Conservation (phyloP, 2,797 vertebrate species). For the Carcharodon carcharias region DNA sequence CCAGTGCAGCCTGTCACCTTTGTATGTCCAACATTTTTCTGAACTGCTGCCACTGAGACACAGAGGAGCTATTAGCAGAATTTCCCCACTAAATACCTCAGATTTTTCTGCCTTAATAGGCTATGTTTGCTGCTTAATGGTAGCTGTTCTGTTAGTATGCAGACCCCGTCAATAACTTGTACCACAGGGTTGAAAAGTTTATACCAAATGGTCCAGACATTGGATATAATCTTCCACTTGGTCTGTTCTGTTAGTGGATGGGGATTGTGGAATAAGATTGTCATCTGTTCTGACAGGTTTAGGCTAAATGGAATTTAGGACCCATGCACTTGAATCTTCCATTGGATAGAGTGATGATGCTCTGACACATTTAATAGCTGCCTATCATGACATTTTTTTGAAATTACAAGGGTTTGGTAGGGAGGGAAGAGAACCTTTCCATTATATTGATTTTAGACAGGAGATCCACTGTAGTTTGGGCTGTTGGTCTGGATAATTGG, state of each 20-base stretch:
- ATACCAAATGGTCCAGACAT: not conserved
- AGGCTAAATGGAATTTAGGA: not conserved
- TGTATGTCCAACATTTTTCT: constrained; percentile 21
- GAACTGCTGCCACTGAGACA: constrained; percentile 19
- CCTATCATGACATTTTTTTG: not conserved
- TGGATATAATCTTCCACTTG: not conserved
- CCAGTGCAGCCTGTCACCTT: constrained; percentile 9
- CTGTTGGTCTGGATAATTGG: not conserved
- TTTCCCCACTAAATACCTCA: constrained; percentile 30
- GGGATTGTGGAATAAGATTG: not conserved
- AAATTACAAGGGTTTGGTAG: not conserved
- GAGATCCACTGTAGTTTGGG: not conserved
- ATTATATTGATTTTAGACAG: not conserved
- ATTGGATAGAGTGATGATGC: not conserved
- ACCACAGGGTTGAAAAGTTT: not conserved
- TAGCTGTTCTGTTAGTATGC: not conserved
- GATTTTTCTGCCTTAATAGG: constrained; percentile 37
- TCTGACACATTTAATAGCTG: not conserved
- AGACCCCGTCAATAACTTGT: not conserved
- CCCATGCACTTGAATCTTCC: not conserved
- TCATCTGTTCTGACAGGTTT: not conserved
- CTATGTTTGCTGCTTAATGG: constrained; percentile 16
- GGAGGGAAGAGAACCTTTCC: not conserved
- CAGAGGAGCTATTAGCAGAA: constrained; percentile 28
- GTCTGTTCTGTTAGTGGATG: not conserved